These are phyloP conservation scores for Polyergus mexicanus DNA, from an alignment of 1,140 invertebrate species.

Conservation along the genomic window DNA sequence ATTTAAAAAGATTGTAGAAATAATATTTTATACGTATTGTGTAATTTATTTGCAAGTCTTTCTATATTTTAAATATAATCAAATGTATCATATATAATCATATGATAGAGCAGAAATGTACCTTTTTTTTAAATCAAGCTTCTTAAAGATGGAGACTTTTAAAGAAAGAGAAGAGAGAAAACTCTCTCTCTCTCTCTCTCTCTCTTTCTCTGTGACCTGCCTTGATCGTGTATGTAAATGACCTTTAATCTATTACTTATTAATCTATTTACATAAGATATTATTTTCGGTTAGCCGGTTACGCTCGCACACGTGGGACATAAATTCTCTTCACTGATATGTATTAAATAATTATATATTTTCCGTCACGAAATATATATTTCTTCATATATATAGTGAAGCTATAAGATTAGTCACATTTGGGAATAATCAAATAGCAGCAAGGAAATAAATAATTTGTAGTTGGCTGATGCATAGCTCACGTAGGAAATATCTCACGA, in stretches of 20 bases:
- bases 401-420: not conserved
- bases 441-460: not conserved
- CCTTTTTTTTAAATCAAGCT: not conserved
- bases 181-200: too few relatives aligned
- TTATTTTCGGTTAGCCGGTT: conserved; percentile 7
- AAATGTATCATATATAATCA: not conserved
- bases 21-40: not conserved
- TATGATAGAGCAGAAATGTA: too few relatives aligned
- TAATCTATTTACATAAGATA: conserved; percentile 42
- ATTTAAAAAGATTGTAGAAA: conserved; percentile 1
- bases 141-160: not conserved
- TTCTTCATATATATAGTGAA: not conserved
- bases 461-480: not conserved
- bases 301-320: not conserved
- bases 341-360: not conserved
- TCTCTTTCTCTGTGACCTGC: not conserved
- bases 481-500: not conserved
- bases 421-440: not conserved
- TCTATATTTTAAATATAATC: conserved; percentile 4
- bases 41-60: conserved; percentile 12
- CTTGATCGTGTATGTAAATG: not conserved
- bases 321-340: not conserved
- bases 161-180: not conserved
- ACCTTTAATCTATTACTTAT: conserved; percentile 55
- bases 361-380: not conserved